Evolutionary conservation across 2,113 vertebrate genomes (phyloP).

Genomic region (Tichodroma muraria): DNA sequence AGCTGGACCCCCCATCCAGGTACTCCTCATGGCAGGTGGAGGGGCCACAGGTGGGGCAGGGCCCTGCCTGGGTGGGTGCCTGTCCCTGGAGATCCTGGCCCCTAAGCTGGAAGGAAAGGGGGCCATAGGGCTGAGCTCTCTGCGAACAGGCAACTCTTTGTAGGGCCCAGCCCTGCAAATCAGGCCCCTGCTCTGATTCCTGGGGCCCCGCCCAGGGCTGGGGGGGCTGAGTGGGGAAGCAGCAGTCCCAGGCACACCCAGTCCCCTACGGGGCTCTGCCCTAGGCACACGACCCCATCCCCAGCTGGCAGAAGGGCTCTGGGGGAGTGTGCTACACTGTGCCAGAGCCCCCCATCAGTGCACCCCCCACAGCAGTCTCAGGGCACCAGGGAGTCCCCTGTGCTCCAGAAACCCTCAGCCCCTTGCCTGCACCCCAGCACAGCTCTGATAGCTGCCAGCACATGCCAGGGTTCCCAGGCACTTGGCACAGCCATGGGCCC

Average conservation of each 20-base stretch:
- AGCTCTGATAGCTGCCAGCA: background rate
- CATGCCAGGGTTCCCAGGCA: fast-evolving
- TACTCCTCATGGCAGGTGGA: background rate
- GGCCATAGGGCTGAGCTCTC: background rate
- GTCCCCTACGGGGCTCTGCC: fast-evolving
- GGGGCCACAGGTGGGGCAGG: background rate
- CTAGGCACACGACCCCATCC: fast-evolving
- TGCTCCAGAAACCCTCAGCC: background rate
- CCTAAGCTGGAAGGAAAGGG: fast-evolving
- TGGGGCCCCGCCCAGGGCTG: background rate
- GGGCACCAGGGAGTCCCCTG: background rate
- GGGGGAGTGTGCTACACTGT: fast-evolving
- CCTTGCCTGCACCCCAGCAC: background rate
- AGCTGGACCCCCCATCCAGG: fast-evolving
- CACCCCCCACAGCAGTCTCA: too few species aligned
- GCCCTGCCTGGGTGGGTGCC: background rate
- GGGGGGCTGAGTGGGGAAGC: background rate
- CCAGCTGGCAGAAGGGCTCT: background rate
- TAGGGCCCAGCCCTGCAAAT: background rate
- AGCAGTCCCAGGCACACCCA: background rate
- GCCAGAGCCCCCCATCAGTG: background rate
- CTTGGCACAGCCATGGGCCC: background rate
- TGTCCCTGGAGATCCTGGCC: background rate
- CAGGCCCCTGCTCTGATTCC: background rate
- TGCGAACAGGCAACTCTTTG: background rate